Conservation (phyloP, 2,888 invertebrate genomes). For the Dexiosoma caninum region DNA sequence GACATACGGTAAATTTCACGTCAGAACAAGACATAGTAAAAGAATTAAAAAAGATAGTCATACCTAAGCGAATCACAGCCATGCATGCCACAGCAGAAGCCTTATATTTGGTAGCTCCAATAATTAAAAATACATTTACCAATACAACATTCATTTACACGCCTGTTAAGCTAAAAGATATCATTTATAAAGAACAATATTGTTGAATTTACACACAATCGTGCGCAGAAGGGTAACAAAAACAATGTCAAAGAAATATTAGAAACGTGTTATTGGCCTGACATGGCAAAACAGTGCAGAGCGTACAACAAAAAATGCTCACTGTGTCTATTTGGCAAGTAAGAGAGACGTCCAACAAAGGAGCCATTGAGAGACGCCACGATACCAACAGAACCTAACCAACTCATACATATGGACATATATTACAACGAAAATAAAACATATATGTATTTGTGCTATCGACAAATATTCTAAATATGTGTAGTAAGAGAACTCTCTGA, state of each 20-base stretch:
- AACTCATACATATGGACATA: too few relatives aligned
- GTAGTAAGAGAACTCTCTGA: too few relatives aligned
- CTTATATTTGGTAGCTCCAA: background rate
- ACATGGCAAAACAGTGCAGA: background rate
- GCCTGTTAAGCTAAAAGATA: too few relatives aligned
- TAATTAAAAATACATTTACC: background rate
- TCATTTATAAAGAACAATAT: too few relatives aligned
- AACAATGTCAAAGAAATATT: background rate
- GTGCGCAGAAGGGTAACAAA: background rate
- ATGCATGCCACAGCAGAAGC: background rate
- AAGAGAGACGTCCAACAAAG: too few relatives aligned
- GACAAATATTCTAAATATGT: background rate
- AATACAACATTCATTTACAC: background rate
- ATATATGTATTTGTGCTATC: background rate
- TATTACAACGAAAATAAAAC: too few relatives aligned
- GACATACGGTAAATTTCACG: background rate
- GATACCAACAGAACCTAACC: too few relatives aligned
- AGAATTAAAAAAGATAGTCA: too few relatives aligned
- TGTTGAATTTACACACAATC: background rate
- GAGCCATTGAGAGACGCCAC: too few relatives aligned
- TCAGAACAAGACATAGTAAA: background rate
- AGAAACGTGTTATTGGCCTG: background rate
- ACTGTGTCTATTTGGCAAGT: too few relatives aligned
- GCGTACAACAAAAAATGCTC: background rate
- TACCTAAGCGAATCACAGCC: background rate